Base-by-base conservation (phyloP, 2,888 invertebrate species). In the Apamea anceps region DNA sequence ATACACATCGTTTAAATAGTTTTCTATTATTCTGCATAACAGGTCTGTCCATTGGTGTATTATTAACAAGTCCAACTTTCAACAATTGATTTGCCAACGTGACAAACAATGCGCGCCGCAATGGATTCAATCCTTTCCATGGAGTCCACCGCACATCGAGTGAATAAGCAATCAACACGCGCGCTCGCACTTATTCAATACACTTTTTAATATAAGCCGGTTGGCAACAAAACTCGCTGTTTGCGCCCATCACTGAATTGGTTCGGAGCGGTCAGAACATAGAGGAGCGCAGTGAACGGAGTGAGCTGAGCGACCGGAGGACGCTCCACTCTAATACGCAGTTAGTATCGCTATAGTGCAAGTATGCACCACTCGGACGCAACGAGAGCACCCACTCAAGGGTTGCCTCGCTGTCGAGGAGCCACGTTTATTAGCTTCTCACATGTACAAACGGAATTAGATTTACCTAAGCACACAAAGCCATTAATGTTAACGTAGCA, bases 331-430 rank as follows among this genome's bases (percentile, higher is more conserved):
- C 75, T 78, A 76, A 80, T 82, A 77, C 76, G 45, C 79, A 81
- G 80, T 82, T 79, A 78, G 86, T 81, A 85, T 85, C 78, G 75
- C 79, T 70, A 68, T 67, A 75, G 79, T 67, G 75, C 83, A 79
- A 80, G 80, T 78, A 79, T 80, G 80, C 65, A 73, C 70, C 78
- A 78, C 85, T 87, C 81, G 77, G 82, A 60, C 63, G 60, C 77
- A 63, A 66, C 73, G 74, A 77, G 77, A 62, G 72, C 60, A 42
- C 13, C 65, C 54, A 78, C 75, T 77, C n/a, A 51, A 87, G 85
- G 87, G 83, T 48, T 81, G 77, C 79, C 76, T 42, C 13, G 8
- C 51, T 65, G 45, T 62, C 15, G 15, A 63, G 57, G 28, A 76
- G 45, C 70, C 37, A 63, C 32, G 51, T 74, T 67, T 79, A 75